Conservation (phyloP, 2,113 vertebrate species). For the Heterotilapia buettikoferi region DNA sequence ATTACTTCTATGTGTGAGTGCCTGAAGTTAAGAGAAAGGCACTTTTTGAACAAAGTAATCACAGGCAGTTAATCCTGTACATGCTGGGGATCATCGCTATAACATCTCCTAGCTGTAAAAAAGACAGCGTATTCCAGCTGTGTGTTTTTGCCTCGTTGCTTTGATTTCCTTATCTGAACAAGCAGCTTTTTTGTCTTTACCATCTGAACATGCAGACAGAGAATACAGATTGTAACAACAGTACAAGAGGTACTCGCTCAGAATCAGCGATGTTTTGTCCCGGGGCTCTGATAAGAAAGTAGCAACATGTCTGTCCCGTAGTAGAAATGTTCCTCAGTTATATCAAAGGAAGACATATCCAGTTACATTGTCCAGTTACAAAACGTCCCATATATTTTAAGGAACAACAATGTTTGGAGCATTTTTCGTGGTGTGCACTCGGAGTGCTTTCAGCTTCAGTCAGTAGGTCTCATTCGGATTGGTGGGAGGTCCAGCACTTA, state of each 20-base stretch:
- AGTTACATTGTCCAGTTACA: neutral
- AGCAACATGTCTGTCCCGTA: neutral
- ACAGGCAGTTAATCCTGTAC: neutral
- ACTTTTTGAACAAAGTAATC: neutral
- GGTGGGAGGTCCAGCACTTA: constrained; percentile 18
- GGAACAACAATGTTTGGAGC: neutral
- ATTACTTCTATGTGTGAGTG: neutral
- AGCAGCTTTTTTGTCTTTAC: neutral
- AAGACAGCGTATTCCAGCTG: neutral
- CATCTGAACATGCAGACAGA: neutral
- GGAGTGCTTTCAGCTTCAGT: neutral
- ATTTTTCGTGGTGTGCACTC: neutral
- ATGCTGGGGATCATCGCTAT: neutral
- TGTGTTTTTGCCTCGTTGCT: neutral
- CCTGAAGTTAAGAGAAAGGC: neutral
- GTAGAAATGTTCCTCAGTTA: neutral
- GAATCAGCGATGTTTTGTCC: constrained; percentile 21
- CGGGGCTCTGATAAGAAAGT: neutral
- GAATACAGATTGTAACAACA: neutral
- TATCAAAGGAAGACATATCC: neutral
- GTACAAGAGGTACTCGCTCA: constrained; percentile 8
- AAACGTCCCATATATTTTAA: neutral
- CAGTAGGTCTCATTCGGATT: neutral
- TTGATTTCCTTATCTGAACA: neutral
- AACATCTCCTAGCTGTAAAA: neutral